Evolutionary conservation across 92 coral and sea anemone genomes (phyloP).

Genomic region (Heliopora coerulea): DNA sequence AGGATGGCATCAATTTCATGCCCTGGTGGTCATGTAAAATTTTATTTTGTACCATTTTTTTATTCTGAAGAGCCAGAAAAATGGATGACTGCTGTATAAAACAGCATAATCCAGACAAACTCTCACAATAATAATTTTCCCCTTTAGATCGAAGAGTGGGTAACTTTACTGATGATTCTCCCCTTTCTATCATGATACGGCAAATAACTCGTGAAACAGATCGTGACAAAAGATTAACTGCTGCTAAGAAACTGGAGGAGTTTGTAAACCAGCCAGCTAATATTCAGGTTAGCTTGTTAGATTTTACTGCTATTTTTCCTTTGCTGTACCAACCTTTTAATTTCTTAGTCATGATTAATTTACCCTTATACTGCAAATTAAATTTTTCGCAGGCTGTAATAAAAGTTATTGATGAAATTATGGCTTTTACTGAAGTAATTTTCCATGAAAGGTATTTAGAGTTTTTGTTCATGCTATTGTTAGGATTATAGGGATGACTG

Average conservation of each 20-base stretch:
- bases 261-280: constrained; percentile 77
- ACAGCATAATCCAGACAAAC: neutral
- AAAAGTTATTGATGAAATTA: constrained; percentile 29
- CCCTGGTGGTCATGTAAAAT: too few relatives aligned
- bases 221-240: constrained; percentile 78
- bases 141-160: constrained; percentile 74
- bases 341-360: too few relatives aligned
- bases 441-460: constrained; percentile 28
- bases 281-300: constrained; percentile 62
- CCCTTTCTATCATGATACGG: constrained; percentile 74
- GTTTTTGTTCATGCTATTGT: too few relatives aligned
- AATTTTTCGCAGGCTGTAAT: constrained; percentile 10
- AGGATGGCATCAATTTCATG: too few relatives aligned
- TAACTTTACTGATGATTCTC: constrained; percentile 87
- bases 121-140: neutral
- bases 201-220: constrained; percentile 85
- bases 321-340: too few relatives aligned
- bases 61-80: constrained; percentile 42
- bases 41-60: too few relatives aligned
- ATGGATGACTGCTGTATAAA: neutral
- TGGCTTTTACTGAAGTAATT: constrained; percentile 24
- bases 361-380: neutral
- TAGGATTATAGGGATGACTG: too few relatives aligned
- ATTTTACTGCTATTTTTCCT: too few relatives aligned
- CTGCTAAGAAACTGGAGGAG: constrained; percentile 93